Base-by-base conservation (phyloP, 2,113 vertebrate species). In the Genyomyrus donnyi region DNA sequence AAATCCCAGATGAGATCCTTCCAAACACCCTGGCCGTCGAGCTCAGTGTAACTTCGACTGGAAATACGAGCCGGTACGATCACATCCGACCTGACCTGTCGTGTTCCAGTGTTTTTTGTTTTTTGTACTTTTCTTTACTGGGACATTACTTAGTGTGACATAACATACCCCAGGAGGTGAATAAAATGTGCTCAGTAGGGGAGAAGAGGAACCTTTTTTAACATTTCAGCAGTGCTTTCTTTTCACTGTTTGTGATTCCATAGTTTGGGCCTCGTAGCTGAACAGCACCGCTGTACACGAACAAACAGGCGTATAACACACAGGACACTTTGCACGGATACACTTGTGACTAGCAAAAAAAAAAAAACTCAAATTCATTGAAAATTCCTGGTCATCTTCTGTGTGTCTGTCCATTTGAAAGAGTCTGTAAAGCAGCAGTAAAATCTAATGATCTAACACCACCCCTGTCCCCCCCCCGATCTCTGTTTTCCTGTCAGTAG, bases 391-490 rank as follows among this genome's bases (percentile, higher is more conserved):
- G 56, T 74, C 50, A 89, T 89, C 87, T 92, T 90, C 93, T 93
- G 90, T 91, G 91, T 94, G 91, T 94, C 93, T 89, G 70, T 91
- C 90, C 88, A 90, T 94, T 93, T 66, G 91, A 83, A 91, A 90
- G 85, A 94, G 92, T 94, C 92, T 42, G 66, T 42, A 42, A 95
- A 95, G 93, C 93, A 95, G 94, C 95, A 94, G 93, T 91, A 93
- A 94, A 89, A 91, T 92, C 90, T 80, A 88, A 92, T 93, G 91
- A 93, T 92, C 85, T 49, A 90, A 89, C 24, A 24, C 52, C 87
- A 42, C 46, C 46, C 88, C 46, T 77, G 19, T 8, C 52, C 74
- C 52, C 46, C 90, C 66, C 27, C 24, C 15, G 3, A 87, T 87
- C 49, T 13, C 77, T 45, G 58, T 77, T 89, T 35, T 52, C 42